Base-by-base conservation (phyloP, 2,113 vertebrate species). In the Brachirus orientalis region DNA sequence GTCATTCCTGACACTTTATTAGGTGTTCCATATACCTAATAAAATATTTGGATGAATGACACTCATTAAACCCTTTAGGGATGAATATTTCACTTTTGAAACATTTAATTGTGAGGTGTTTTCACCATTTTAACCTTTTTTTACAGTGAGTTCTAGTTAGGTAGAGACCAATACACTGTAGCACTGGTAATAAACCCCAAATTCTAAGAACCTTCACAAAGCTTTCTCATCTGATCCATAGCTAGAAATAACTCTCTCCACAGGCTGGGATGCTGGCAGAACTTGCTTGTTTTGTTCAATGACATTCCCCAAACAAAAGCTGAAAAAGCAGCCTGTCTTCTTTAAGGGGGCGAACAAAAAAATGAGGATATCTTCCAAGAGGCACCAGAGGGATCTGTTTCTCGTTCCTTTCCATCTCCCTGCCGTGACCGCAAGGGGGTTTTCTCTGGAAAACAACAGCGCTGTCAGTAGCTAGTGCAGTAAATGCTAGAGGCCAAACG, bases 271-370 rank as follows among this genome's bases (percentile, higher is more conserved):
- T 48, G 67, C 56, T 63, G 20, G 63, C 72, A 80, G 40, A 75
- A 81, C 63, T 69, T 85, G 57, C 72, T 82, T 88, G 77, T 86
- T 86, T 91, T 87, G 80, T 85, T 80, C 77, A 66, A 70, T 76
- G 72, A 79, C 78, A 76, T 82, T 75, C 69, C 45, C 75, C 67
- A 82, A 86, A 91, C 81, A 89, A 88, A 87, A 80, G 79, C 75
- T 80, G 47, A 75, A 69, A 84, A 88, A 88, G 69, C 82, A 77
- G 78, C 72, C 55, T 59, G 63, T 79, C 82, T 75, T 81, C 72
- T 84, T 88, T 76, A 77, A 84, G 63, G 65, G 48, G 68, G 60
- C 52, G 43, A 83, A 78, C 72, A 88, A 81, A 86, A 47, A 88
- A 89, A 80, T 80, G 68, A 84, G 77, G 75, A 79, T 82, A 69